Conservation (phyloP, 2,888 invertebrate genomes). For the Rosalia funebris region DNA sequence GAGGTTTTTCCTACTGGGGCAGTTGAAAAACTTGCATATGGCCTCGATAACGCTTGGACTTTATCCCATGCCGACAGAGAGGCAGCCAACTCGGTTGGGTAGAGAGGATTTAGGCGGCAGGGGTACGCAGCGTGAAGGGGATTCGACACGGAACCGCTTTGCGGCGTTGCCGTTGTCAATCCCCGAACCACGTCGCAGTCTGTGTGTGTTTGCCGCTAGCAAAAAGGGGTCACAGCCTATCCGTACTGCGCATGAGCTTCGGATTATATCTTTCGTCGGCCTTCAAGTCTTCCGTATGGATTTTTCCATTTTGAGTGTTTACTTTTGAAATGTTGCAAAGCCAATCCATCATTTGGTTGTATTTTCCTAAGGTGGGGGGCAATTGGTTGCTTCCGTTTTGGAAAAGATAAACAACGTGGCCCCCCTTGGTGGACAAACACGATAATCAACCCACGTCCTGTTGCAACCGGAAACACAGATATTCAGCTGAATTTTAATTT, state of each 20-base stretch:
- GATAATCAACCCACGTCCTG: too few species aligned
- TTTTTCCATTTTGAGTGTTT: slow-evolving; percentile 38
- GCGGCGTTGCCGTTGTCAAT: slow-evolving; percentile 35
- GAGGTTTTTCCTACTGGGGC: slow-evolving; percentile 17
- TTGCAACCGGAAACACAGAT: not conserved
- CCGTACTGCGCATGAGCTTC: slow-evolving; percentile 30
- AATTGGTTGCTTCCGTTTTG: slow-evolving; percentile 15
- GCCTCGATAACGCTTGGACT: slow-evolving; percentile 34
- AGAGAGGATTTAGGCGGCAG: slow-evolving; percentile 11
- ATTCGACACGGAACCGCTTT: slow-evolving; percentile 33
- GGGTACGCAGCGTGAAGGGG: slow-evolving; percentile 25
- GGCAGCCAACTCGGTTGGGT: slow-evolving; percentile 14
- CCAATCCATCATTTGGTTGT: slow-evolving; percentile 18
- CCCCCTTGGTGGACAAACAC: too few species aligned
- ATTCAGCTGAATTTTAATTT: too few species aligned
- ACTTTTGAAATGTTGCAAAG: slow-evolving; percentile 19
- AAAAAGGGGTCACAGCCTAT: slow-evolving; percentile 17
- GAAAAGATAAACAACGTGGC: slow-evolving; percentile 6
- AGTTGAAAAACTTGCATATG: slow-evolving; percentile 18
- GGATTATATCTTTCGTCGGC: slow-evolving; percentile 27
- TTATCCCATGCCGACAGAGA: slow-evolving; percentile 32
- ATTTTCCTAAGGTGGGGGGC: slow-evolving; percentile 5
- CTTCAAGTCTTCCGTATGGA: slow-evolving; percentile 39
- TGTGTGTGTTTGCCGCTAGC: slow-evolving; percentile 3
- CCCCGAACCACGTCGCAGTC: slow-evolving; percentile 26